Evolutionary conservation across 30 jellyfish, hydroid and myxozoan species (phyloP), one percentile per base, ranked within the genome.

Genomic region (Rhopilema esculentum): DNA sequence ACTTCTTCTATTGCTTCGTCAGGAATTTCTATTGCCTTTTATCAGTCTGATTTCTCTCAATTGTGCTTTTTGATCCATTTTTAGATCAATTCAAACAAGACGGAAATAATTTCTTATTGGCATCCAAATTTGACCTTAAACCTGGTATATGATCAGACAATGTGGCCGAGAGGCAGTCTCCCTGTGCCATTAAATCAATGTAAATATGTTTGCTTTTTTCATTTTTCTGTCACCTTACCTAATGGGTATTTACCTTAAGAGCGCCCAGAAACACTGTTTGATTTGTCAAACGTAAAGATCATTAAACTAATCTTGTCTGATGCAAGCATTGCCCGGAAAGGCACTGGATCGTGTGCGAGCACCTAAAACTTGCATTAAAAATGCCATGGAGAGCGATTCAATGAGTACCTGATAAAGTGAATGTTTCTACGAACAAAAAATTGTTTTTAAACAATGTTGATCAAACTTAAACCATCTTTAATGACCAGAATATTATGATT

Each of bases 111-210:
- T 12, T 95, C 99, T 0, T 95, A 89, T 78, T 95, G 99, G 99
- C 99, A 95, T 87, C 99, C 99, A 22, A 95, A 95, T 57, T 57
- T 95, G 65, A 95, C 99, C 16, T 27, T 95, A 25, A 95, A 83
- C 72, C 27, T 95, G 51, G 69, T 95, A 8, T 97, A 95, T 85
- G 99, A 95, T 68, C 99, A 95, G 62, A 95, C 99, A 12, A 97
- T 97, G 40, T 95, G 99, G 99, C 90, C 89, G 22, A 79, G 88
- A 77, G 97, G 95, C 9, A 52, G 91, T 18, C 92, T 95, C 19
- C 99, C 99, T 12, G 84, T 83, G 20, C 99, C 99, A 19, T 26
- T 95, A 75, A 95, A 95, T 86, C 95, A 95, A 83, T 86, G 97
- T 80, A 63, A 70, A 92, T 84, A 16, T 77, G 50, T 8, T 57